phyloP scores from a whole-genome alignment of 2,888 invertebrate genomes.

The Drosophila yooni region DNA sequence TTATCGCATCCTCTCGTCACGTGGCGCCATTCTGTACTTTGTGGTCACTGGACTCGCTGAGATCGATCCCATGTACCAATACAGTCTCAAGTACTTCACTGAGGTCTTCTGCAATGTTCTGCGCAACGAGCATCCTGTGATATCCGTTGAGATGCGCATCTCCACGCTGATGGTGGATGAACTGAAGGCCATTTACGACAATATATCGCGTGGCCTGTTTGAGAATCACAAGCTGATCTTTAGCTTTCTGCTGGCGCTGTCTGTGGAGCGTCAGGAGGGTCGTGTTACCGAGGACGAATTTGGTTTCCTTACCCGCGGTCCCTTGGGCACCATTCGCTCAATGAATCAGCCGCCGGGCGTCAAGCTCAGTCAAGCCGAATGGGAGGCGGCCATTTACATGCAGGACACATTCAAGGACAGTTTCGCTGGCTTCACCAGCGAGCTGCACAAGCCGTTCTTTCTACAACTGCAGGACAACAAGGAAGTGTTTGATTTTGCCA shows the following conservation, averaged over 20 bases:
- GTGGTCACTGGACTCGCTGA: slow-evolving; percentile 94
- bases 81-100: slow-evolving; percentile 95
- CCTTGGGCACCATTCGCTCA: slow-evolving; percentile 86
- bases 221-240: slow-evolving; percentile 96
- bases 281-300: slow-evolving; percentile 88
- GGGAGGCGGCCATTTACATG: slow-evolving; percentile 89
- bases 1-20: slow-evolving; percentile 93
- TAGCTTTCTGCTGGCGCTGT: slow-evolving; percentile 92
- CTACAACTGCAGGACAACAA: slow-evolving; percentile 88
- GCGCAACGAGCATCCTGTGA: slow-evolving; percentile 89
- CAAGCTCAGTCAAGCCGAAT: slow-evolving; percentile 88
- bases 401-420: slow-evolving; percentile 86
- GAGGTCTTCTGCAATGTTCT: slow-evolving; percentile 92
- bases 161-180: slow-evolving; percentile 91
- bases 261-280: slow-evolving; percentile 88
- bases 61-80: slow-evolving; percentile 98
- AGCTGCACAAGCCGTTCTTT: slow-evolving; percentile 86
- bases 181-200: slow-evolving; percentile 92
- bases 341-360: slow-evolving; percentile 87
- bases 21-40: slow-evolving; percentile 96
- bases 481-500: slow-evolving; percentile 86
- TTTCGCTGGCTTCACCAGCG: slow-evolving; percentile 87
- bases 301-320: slow-evolving; percentile 92
- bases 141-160: slow-evolving; percentile 89
- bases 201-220: slow-evolving; percentile 95